Percentiles rank a stretch among this genome's conserved stretches.
phyloP scores from a whole-genome alignment of 2,797 vertebrate genomes.

The Propithecus perrieri region DNA sequence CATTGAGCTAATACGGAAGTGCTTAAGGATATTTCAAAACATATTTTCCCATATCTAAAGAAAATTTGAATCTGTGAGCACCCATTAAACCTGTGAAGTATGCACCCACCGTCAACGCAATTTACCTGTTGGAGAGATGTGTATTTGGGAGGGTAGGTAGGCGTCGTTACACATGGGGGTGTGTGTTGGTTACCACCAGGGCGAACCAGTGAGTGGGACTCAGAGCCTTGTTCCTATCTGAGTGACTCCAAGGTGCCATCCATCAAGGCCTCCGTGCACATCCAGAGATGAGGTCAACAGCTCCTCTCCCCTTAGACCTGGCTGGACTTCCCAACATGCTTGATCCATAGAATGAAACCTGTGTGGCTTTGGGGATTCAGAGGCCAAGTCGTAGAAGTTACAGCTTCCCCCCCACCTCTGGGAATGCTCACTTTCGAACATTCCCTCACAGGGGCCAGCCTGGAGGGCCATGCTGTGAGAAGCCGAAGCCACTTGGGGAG shows the following conservation, averaged over 20 bases:
- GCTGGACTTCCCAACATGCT: background rate
- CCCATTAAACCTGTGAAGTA: background rate
- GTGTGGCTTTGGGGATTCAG: background rate
- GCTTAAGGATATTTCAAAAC: background rate
- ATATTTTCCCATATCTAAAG: background rate
- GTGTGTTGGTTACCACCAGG: background rate
- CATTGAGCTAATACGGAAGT: background rate
- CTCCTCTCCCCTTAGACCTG: background rate
- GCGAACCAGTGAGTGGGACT: background rate
- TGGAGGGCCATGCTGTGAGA: background rate
- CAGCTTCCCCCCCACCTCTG: background rate
- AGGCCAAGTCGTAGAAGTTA: background rate
- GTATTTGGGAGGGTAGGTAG: background rate
- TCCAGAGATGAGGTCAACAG: background rate
- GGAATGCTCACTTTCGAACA: background rate
- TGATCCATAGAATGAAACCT: background rate
- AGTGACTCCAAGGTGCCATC: background rate
- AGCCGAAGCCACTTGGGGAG: background rate
- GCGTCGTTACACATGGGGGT: too few species aligned
- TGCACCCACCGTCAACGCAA: background rate
- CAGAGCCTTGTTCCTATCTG: background rate
- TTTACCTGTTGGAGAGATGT: background rate
- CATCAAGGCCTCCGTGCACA: background rate
- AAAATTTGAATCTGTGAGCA: background rate
- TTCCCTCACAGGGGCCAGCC: background rate